Evolutionary conservation across 2,888 invertebrate genomes (phyloP).

Genomic region (Clunio marinus): DNA sequence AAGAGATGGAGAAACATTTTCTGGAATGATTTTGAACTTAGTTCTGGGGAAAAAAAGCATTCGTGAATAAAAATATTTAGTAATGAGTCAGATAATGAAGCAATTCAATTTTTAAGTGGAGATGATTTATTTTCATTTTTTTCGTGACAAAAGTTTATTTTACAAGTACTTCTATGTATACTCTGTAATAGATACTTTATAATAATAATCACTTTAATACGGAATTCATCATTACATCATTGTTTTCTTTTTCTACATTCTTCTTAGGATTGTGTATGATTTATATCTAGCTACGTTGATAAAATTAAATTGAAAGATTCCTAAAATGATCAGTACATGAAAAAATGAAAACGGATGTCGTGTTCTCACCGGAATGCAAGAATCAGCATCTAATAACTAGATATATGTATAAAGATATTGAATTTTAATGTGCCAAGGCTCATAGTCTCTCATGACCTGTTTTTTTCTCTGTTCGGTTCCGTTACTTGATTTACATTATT

Average conservation of each 20-base stretch:
- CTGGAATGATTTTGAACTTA: not conserved
- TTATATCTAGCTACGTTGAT: conserved; percentile 34
- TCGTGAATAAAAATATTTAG: not conserved
- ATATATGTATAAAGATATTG: not conserved
- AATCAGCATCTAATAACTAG: not conserved
- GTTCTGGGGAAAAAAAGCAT: not conserved
- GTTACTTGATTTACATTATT: conserved; percentile 15
- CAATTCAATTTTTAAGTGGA: conserved; percentile 10
- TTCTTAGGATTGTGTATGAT: conserved; percentile 26
- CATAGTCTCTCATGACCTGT: not conserved
- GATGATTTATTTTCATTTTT: conserved; percentile 18
- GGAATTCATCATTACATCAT: conserved; percentile 5
- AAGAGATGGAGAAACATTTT: not conserved
- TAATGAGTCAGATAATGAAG: not conserved
- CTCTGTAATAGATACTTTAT: conserved; percentile 15
- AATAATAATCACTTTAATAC: conserved; percentile 26
- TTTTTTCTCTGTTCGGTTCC: conserved; percentile 4
- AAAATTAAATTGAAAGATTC: not conserved
- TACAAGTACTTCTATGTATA: conserved; percentile 1
- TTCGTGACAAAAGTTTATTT: conserved; percentile 36
- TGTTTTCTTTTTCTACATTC: conserved; percentile 18
- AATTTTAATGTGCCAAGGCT: conserved; percentile 6
- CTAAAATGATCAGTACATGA: not conserved
- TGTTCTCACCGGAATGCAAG: not conserved
- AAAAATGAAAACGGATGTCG: no score